phyloP scores from a whole-genome alignment of 2,888 invertebrate species.

The Amorpha juglandis region DNA sequence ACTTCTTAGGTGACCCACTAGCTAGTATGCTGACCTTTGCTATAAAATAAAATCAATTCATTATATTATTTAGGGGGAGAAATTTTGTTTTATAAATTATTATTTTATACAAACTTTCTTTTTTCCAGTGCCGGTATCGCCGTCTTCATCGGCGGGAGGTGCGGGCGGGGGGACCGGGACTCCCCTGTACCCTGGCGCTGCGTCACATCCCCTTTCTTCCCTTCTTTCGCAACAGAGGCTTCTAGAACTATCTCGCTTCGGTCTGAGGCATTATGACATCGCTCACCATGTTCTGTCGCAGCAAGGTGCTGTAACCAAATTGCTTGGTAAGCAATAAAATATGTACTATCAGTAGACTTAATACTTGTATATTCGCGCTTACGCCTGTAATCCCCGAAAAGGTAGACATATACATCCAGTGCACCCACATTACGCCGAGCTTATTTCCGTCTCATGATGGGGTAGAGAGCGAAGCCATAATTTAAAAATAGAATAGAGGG shows the following conservation, averaged over 20 bases:
- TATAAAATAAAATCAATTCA: no score
- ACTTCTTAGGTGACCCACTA: no score
- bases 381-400: no score
- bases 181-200: slow-evolving; percentile 76
- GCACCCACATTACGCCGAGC: no score
- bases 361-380: no score
- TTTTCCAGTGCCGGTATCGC: slow-evolving; percentile 83
- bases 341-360: background rate
- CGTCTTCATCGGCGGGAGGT: slow-evolving; percentile 80
- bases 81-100: background rate
- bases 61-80: background rate
- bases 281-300: slow-evolving; percentile 95
- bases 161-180: slow-evolving; percentile 75
- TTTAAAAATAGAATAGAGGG: no score
- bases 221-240: slow-evolving; percentile 91
- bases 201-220: slow-evolving; percentile 87
- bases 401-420: no score
- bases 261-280: slow-evolving; percentile 94
- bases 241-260: slow-evolving; percentile 91
- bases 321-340: slow-evolving; percentile 88
- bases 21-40: no score
- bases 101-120: slow-evolving; percentile 27
- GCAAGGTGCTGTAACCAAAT: slow-evolving; percentile 95
- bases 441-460: no score
- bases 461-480: no score